A percentile compares a stretch with the other conserved stretches of the same genome.
These are phyloP conservation scores for Mythimna impura DNA, from an alignment of 2,888 invertebrate species.

Conservation along the genomic window DNA sequence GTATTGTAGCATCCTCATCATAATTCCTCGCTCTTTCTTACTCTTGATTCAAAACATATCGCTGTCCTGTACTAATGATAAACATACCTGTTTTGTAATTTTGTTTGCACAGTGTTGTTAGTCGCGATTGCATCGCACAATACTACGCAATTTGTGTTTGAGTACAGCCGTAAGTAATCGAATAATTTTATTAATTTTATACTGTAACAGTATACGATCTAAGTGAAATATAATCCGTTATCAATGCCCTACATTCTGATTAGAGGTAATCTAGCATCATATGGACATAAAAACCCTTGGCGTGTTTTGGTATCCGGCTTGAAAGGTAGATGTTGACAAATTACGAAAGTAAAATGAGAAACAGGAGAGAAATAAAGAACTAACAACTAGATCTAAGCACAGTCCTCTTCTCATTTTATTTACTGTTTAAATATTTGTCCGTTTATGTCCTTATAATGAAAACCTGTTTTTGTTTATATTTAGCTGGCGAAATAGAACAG, in stretches of 20 bases:
- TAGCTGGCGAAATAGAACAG: conserved; percentile 95
- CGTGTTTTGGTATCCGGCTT: conserved; percentile 96
- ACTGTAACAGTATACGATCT: conserved; percentile 52
- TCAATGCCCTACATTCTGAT: conserved; percentile 97
- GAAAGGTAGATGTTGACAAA: conserved; percentile 91
- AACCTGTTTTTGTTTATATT: conserved; percentile 47
- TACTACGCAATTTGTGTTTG: conserved; percentile 56
- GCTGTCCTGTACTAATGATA: conserved; percentile 44
- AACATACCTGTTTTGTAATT: conserved; percentile 7
- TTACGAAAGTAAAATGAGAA: conserved; percentile 66
- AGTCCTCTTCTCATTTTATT: conserved; percentile 58
- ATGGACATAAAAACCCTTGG: conserved; percentile 96
- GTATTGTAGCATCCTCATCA: conserved; percentile 7
- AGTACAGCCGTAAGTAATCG: conserved; percentile 60
- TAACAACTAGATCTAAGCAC: background rate
- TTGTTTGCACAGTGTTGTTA: background rate
- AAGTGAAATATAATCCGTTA: conserved; percentile 79
- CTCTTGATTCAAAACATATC: conserved; percentile 13
- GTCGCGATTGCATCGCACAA: conserved; percentile 4
- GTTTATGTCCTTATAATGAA: conserved; percentile 13
- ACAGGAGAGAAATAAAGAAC: conserved; percentile 34
- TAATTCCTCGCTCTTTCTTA: conserved; percentile 20
- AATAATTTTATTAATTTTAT: conserved; percentile 53
- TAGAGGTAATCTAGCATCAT: conserved; percentile 96
- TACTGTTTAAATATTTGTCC: conserved; percentile 2